These are phyloP conservation scores for Forbesichthys papilliferus DNA, from an alignment of 2,113 vertebrate species.

Conservation along the genomic window DNA sequence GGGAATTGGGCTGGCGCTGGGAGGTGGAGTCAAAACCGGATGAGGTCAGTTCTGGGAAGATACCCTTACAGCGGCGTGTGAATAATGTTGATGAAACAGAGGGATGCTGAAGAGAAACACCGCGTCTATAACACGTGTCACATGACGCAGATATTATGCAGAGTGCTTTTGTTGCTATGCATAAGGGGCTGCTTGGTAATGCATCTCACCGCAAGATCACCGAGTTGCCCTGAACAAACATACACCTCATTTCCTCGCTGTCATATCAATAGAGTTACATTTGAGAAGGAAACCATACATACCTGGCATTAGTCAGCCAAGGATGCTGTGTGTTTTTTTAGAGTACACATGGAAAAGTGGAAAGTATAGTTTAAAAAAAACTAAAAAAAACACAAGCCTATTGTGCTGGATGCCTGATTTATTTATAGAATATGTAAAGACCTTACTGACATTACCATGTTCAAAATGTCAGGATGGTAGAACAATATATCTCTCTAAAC, in stretches of 20 bases:
- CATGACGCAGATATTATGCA: constrained; percentile 83
- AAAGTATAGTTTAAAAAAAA: too few species aligned
- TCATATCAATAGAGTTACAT: constrained; percentile 39
- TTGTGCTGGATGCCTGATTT: too few species aligned
- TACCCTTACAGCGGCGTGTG: constrained; percentile 79
- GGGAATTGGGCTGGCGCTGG: constrained; percentile 53
- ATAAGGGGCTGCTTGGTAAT: constrained; percentile 76
- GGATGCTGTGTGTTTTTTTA: not conserved
- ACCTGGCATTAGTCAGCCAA: constrained; percentile 7
- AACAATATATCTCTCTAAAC: too few species aligned
- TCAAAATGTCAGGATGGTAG: too few species aligned
- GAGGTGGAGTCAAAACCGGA: constrained; percentile 40
- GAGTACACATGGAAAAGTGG: too few species aligned
- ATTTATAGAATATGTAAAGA: too few species aligned
- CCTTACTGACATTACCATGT: too few species aligned
- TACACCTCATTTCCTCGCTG: constrained; percentile 38
- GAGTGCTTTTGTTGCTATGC: constrained; percentile 84
- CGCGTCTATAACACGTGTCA: constrained; percentile 73
- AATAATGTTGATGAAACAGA: constrained; percentile 81
- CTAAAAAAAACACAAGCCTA: too few species aligned
- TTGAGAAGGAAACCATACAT: constrained; percentile 41
- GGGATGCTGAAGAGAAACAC: constrained; percentile 71
- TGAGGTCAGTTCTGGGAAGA: constrained; percentile 42
- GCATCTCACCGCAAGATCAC: constrained; percentile 64
- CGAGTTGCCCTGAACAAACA: constrained; percentile 67